phyloP scores from a whole-genome alignment of 2,113 vertebrate genomes.

The Gymnocephalus cernua region DNA sequence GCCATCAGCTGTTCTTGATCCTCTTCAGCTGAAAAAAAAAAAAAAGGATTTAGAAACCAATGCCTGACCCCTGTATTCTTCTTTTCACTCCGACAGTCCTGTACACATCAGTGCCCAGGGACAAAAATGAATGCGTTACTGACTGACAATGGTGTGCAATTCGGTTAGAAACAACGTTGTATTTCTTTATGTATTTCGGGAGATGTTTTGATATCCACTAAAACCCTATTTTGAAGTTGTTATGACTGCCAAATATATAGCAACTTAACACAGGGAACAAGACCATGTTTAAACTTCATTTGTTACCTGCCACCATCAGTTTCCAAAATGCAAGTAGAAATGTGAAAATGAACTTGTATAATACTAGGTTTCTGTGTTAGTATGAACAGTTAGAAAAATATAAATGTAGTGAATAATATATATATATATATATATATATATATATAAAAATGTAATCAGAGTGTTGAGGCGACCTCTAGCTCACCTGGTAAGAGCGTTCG shows the following conservation, averaged over 20 bases:
- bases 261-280: neutral
- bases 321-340: neutral
- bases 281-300: neutral
- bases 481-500: too few species aligned
- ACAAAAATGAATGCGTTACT: slow-evolving; percentile 19
- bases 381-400: neutral
- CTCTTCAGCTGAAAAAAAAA: slow-evolving; percentile 30
- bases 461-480: too few species aligned
- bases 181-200: neutral
- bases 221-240: slow-evolving; percentile 4
- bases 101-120: slow-evolving; percentile 35
- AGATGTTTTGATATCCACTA: slow-evolving; percentile 1
- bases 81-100: slow-evolving; percentile 5
- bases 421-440: too few species aligned
- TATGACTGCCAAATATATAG: neutral
- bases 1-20: slow-evolving; percentile 26
- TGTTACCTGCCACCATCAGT: neutral
- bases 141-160: neutral
- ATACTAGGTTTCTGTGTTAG: neutral
- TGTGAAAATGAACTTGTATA: neutral
- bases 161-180: neutral
- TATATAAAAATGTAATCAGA: too few species aligned
- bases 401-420: too few species aligned
- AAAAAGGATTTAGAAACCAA: slow-evolving; percentile 11
- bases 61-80: slow-evolving; percentile 21